phyloP scores from a whole-genome alignment of 2,113 vertebrate species.

The Phainopepla nitens region DNA sequence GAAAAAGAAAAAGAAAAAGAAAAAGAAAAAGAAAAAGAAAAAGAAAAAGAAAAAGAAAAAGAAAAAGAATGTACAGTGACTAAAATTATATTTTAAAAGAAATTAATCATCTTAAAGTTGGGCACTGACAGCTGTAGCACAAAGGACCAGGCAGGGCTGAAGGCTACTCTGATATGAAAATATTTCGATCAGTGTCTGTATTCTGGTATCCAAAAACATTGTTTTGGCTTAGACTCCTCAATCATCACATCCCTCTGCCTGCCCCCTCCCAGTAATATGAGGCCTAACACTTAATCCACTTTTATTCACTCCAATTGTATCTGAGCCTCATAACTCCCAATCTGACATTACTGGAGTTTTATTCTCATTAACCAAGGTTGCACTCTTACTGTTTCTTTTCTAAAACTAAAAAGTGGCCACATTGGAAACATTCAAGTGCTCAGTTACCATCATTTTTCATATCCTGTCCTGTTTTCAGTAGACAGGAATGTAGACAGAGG shows the following conservation, averaged over 20 bases:
- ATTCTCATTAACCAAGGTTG: background rate
- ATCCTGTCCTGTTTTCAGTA: background rate
- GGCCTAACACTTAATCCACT: background rate
- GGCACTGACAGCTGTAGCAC: background rate
- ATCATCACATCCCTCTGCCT: accelerated
- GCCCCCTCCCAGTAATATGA: background rate
- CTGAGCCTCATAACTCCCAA: background rate
- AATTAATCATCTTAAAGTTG: background rate
- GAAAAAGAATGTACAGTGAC: background rate
- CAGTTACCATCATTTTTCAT: background rate
- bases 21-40: background rate
- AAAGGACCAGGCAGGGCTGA: background rate
- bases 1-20: background rate
- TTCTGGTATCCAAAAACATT: background rate
- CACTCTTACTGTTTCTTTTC: background rate
- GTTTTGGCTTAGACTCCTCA: background rate
- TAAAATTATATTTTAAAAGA: background rate
- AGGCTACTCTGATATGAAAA: background rate
- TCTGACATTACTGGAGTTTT: background rate
- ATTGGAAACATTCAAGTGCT: accelerated
- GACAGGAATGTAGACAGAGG: background rate
- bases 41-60: background rate
- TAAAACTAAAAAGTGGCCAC: background rate
- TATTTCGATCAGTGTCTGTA: background rate
- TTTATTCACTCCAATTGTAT: background rate